Evolutionary conservation across 1,140 invertebrate species (phyloP).

Genomic region (Holotrichia oblita): DNA sequence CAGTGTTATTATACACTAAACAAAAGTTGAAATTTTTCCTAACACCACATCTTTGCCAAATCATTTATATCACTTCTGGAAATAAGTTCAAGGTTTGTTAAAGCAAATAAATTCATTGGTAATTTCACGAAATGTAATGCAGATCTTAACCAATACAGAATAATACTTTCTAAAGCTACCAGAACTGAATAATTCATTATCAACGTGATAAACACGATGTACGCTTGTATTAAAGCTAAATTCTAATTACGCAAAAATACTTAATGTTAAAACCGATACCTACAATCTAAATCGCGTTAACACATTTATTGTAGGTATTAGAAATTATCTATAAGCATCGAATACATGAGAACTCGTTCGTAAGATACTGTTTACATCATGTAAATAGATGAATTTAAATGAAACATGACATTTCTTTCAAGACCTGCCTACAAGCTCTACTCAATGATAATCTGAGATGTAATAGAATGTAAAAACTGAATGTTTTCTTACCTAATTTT

Average conservation of each 20-base stretch:
- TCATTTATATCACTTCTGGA: background rate
- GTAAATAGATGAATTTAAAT: background rate
- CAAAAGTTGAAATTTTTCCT: background rate
- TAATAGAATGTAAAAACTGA: background rate
- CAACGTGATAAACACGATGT: background rate
- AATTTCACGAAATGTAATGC: background rate
- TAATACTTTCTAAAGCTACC: background rate
- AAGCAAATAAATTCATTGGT: constrained; percentile 5
- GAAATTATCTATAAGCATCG: background rate
- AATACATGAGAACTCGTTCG: background rate
- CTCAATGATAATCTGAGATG: background rate
- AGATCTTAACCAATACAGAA: background rate
- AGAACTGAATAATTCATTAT: background rate
- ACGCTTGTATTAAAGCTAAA: background rate
- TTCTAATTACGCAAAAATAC: background rate
- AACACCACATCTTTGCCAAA: no score
- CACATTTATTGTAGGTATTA: background rate
- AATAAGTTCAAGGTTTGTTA: background rate
- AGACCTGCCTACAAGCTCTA: background rate
- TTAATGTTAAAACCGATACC: background rate
- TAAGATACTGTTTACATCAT: background rate
- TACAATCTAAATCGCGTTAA: background rate
- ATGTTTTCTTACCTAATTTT: constrained; percentile 28
- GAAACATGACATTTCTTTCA: background rate
- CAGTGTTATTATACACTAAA: no score